Conservation (phyloP, 2,888 invertebrate species). For the Agrochola lota region DNA sequence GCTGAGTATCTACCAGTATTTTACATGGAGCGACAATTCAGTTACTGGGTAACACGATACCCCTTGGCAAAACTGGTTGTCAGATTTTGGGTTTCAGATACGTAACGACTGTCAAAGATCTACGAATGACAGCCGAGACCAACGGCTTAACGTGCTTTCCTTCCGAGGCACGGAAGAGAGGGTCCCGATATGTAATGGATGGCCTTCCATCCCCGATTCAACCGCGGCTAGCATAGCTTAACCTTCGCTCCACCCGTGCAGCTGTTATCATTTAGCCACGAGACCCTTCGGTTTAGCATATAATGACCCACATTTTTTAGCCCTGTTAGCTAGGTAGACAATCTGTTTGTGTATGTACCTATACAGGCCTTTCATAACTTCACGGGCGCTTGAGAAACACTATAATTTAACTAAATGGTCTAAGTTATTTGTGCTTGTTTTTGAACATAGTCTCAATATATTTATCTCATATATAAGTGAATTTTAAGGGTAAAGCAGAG, state of each 20-base stretch:
- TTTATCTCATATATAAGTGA: too few species aligned
- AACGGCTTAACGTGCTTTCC: background rate
- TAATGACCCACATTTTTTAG: background rate
- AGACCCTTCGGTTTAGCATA: background rate
- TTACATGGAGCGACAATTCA: background rate
- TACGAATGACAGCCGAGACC: background rate
- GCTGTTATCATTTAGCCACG: background rate
- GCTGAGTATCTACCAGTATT: background rate
- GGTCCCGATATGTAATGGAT: background rate
- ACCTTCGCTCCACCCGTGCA: background rate
- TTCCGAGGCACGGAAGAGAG: background rate
- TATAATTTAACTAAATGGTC: background rate
- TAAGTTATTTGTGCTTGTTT: background rate
- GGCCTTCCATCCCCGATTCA: background rate
- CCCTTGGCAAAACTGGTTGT: background rate
- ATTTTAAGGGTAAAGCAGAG: background rate
- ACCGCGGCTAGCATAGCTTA: background rate
- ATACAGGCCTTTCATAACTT: background rate
- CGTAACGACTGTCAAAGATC: background rate
- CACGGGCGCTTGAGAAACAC: background rate
- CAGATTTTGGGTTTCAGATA: background rate
- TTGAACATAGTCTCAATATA: background rate
- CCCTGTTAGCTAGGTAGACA: background rate
- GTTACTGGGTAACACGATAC: background rate
- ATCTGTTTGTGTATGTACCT: background rate